Conservation (phyloP, 2,113 vertebrate genomes). For the Circaetus gallicus region DNA sequence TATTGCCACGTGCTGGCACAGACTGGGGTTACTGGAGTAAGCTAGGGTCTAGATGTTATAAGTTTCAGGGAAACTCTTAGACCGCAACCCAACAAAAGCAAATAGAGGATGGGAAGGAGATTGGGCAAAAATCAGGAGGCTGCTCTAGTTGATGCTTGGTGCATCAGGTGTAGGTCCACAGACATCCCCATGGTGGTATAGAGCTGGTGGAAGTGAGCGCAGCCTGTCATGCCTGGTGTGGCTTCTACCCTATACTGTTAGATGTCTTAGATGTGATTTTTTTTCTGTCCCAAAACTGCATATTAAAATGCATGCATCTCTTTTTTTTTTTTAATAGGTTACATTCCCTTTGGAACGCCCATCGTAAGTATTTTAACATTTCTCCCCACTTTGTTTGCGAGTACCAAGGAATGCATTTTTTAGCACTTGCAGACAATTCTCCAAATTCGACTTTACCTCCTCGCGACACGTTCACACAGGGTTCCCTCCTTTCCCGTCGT, state of each 20-base stretch:
- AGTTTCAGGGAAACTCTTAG: not conserved
- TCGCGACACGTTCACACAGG: accelerated
- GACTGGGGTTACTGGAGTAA: not conserved
- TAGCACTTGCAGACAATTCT: not conserved
- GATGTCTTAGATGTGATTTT: not conserved
- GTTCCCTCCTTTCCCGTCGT: not conserved
- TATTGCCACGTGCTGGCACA: accelerated
- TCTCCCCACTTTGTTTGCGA: not conserved
- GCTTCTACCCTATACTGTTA: not conserved
- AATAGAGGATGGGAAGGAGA: not conserved
- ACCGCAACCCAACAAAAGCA: not conserved
- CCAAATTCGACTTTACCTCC: not conserved
- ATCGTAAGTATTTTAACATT: constrained; percentile 78
- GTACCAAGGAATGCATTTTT: not conserved
- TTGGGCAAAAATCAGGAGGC: not conserved
- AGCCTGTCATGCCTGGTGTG: not conserved
- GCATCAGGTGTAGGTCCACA: not conserved
- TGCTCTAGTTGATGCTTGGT: not conserved
- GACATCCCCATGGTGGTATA: accelerated
- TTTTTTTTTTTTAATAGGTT: constrained; percentile 72
- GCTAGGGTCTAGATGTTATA: not conserved
- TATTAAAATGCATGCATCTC: not conserved
- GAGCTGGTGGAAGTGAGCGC: not conserved
- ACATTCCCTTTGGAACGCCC: constrained; percentile 92
- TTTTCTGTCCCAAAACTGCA: accelerated